Percentiles rank a stretch among this genome's conserved stretches.
phyloP scores from a whole-genome alignment of 2,888 invertebrate genomes.

The Tribolium freemani region DNA sequence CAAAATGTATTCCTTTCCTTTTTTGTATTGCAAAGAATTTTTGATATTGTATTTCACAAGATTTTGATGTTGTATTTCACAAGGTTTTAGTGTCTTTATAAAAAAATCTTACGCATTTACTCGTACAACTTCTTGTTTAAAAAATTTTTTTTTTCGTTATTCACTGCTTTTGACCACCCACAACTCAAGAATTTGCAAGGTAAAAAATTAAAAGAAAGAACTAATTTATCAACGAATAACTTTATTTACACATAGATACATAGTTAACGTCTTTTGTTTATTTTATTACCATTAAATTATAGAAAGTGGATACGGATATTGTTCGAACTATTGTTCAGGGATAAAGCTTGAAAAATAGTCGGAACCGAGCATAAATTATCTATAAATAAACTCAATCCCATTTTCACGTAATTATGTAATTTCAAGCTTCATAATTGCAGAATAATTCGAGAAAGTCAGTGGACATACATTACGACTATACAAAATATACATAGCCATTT shows the following conservation, averaged over 20 bases:
- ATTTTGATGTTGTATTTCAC: too few species aligned
- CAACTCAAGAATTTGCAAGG: too few species aligned
- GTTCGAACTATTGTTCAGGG: constrained; percentile 19
- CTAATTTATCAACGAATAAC: constrained; percentile 44
- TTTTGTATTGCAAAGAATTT: too few species aligned
- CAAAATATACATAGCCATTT: neutral
- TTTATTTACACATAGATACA: constrained; percentile 52
- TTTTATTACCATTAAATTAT: constrained; percentile 26
- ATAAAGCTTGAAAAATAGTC: constrained; percentile 1
- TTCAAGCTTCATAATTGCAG: constrained; percentile 11
- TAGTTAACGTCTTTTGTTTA: constrained; percentile 28
- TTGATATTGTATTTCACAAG: too few species aligned
- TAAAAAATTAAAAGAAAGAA: neutral
- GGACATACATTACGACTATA: constrained; percentile 3
- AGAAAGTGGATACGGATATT: neutral
- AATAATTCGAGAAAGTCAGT: neutral
- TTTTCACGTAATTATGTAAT: neutral
- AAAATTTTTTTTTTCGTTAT: too few species aligned
- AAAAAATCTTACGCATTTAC: too few species aligned
- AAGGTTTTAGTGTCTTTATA: too few species aligned
- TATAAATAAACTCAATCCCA: neutral
- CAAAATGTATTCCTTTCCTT: too few species aligned
- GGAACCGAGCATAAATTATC: constrained; percentile 2
- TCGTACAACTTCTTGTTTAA: too few species aligned
- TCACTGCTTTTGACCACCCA: too few species aligned